Evolutionary conservation across 2,888 invertebrate genomes (phyloP).

Genomic region (Rhagonycha lutea): DNA sequence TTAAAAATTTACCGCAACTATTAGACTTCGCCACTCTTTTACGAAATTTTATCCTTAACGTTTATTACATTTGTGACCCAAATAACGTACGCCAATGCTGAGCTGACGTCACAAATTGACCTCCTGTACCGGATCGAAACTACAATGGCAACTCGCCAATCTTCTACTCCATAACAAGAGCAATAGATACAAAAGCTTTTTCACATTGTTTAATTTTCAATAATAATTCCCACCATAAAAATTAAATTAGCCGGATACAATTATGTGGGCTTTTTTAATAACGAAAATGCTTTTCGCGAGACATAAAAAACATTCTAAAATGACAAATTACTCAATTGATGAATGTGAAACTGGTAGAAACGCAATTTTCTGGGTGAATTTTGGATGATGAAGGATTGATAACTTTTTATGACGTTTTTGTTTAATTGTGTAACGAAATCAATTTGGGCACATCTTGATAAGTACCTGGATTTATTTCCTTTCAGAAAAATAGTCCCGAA

Average conservation of each 20-base stretch:
- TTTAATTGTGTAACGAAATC: constrained; percentile 15
- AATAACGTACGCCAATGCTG: constrained; percentile 21
- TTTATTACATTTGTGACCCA: constrained; percentile 12
- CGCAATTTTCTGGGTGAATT: neutral
- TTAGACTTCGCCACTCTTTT: neutral
- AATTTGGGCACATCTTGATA: constrained; percentile 22
- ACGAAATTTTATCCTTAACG: constrained; percentile 1
- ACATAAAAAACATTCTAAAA: neutral
- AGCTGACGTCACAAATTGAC: constrained; percentile 29
- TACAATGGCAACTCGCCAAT: constrained; percentile 28
- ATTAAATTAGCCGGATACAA: neutral
- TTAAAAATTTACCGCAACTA: neutral
- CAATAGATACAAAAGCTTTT: constrained; percentile 17
- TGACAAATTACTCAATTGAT: neutral
- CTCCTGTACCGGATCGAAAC: constrained; percentile 24
- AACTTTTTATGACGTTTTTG: constrained; percentile 9
- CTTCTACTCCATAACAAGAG: constrained; percentile 21
- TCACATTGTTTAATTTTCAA: constrained; percentile 18
- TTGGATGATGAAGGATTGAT: neutral
- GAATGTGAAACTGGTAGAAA: neutral
- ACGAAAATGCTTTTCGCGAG: neutral
- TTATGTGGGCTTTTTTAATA: neutral
- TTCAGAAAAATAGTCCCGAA: constrained; percentile 8
- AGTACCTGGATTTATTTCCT: constrained; percentile 25
- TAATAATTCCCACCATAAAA: constrained; percentile 3